phyloP scores from a whole-genome alignment of 1,140 invertebrate genomes.

The Maniola jurtina region DNA sequence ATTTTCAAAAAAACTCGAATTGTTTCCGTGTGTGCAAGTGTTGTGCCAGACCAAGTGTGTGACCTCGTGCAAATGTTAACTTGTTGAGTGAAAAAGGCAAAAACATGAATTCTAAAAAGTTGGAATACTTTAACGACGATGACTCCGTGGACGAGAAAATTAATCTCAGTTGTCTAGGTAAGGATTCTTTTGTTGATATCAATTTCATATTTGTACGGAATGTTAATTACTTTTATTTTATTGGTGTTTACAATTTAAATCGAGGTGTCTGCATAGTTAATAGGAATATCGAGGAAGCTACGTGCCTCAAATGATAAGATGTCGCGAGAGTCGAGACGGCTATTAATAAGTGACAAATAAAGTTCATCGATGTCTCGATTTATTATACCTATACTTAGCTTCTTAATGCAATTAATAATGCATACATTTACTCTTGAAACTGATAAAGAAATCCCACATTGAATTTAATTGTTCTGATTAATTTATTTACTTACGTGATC shows the following conservation, averaged over 20 bases:
- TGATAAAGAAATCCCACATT: not conserved
- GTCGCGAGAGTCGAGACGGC: not conserved
- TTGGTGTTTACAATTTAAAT: conserved; percentile 8
- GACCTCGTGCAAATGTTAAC: conserved; percentile 23
- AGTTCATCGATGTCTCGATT: conserved; percentile 17
- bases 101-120: conserved; percentile 75
- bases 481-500: not conserved
- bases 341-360: conserved; percentile 19
- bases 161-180: conserved; percentile 75
- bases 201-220: conserved; percentile 13
- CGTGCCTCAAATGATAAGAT: conserved; percentile 22
- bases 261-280: conserved; percentile 26
- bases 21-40: conserved; percentile 36
- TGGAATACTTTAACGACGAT: conserved; percentile 70
- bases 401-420: not conserved
- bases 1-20: conserved; percentile 16
- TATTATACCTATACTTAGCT: not conserved
- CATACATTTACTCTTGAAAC: not conserved
- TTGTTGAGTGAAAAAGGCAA: conserved; percentile 21
- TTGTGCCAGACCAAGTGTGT: conserved; percentile 24
- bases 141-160: conserved; percentile 71
- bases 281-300: conserved; percentile 27
- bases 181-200: conserved; percentile 41
- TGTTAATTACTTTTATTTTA: conserved; percentile 16
- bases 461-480: not conserved